A percentile compares a stretch with the other conserved stretches of the same genome.
Conservation (phyloP, 2,888 invertebrate genomes). For the Beris chalybata region DNA sequence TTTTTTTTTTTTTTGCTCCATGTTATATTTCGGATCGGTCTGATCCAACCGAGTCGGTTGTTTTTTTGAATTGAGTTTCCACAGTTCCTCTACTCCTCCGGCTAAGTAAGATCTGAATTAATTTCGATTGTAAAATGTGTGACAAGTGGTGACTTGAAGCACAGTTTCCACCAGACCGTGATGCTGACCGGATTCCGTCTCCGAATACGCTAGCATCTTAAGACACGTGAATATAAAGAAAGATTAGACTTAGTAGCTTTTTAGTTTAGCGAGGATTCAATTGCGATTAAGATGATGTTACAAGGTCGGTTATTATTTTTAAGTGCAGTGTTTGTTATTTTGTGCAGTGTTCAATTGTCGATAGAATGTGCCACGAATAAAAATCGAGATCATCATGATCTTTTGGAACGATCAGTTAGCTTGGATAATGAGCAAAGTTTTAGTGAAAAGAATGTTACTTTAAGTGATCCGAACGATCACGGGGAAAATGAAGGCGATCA, state of each 20-base stretch:
- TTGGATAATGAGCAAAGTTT: not conserved
- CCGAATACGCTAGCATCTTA: not conserved
- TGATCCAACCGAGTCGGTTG: too few relatives aligned
- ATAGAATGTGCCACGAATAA: slow-evolving; percentile 12
- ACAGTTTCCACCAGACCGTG: slow-evolving; percentile 26
- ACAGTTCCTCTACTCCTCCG: not conserved
- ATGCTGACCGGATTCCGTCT: slow-evolving; percentile 24
- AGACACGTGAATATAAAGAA: not conserved
- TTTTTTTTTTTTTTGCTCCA: too few relatives aligned
- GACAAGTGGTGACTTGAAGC: slow-evolving; percentile 9
- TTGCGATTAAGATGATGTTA: slow-evolving; percentile 16
- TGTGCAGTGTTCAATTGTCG: slow-evolving; percentile 13
- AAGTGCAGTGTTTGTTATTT: slow-evolving; percentile 23
- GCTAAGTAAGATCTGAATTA: slow-evolving; percentile 2
- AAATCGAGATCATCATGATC: not conserved
- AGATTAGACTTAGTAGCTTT: not conserved
- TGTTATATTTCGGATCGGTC: too few relatives aligned
- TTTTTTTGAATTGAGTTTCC: too few relatives aligned
- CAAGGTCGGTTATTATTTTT: slow-evolving; percentile 11
- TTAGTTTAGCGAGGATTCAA: slow-evolving; percentile 15
- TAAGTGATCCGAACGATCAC: not conserved
- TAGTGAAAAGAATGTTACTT: not conserved
- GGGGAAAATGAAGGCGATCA: not conserved
- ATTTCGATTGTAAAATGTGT: slow-evolving; percentile 7
- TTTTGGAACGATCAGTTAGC: slow-evolving; percentile 1